A percentile compares a stretch with the other conserved stretches of the same genome.
Conservation (phyloP, 2,888 invertebrate species). For the Pteria penguin region DNA sequence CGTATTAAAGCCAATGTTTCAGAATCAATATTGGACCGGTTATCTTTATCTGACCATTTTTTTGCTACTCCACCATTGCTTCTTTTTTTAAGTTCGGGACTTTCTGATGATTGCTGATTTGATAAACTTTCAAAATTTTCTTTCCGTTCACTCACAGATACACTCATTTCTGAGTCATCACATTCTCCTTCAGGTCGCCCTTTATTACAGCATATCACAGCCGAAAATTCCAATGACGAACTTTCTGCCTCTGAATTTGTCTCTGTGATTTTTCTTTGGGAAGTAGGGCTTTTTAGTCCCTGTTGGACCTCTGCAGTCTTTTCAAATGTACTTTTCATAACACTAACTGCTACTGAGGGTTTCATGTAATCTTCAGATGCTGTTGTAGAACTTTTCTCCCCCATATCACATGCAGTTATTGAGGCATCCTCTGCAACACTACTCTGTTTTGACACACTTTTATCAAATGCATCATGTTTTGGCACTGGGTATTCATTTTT, state of each 20-base stretch:
- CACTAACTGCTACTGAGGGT: not conserved
- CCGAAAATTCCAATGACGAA: not conserved
- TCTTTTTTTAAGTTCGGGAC: slow-evolving; percentile 1
- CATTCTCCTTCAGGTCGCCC: not conserved
- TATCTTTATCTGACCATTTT: not conserved
- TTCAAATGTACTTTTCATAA: not conserved
- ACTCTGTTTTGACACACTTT: not conserved
- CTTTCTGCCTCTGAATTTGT: not conserved
- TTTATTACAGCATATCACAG: not conserved
- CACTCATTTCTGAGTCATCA: slow-evolving; percentile 8
- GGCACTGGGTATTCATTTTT: not conserved
- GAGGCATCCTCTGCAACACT: not conserved
- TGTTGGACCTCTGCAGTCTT: not conserved
- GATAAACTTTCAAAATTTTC: slow-evolving; percentile 8
- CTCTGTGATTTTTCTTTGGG: not conserved
- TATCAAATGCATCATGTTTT: not conserved
- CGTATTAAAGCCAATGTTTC: slow-evolving; percentile 66
- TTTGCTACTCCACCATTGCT: slow-evolving; percentile 19
- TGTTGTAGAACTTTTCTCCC: no score
- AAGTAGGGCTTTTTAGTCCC: not conserved
- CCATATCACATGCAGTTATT: not conserved
- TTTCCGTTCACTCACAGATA: slow-evolving; percentile 13
- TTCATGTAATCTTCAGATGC: not conserved
- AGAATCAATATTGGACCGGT: slow-evolving; percentile 52
- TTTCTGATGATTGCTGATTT: not conserved